Evolutionary conservation across 37 sponge, comb jelly and placozoan species (phyloP).

Genomic region (Oscarella lobularis): DNA sequence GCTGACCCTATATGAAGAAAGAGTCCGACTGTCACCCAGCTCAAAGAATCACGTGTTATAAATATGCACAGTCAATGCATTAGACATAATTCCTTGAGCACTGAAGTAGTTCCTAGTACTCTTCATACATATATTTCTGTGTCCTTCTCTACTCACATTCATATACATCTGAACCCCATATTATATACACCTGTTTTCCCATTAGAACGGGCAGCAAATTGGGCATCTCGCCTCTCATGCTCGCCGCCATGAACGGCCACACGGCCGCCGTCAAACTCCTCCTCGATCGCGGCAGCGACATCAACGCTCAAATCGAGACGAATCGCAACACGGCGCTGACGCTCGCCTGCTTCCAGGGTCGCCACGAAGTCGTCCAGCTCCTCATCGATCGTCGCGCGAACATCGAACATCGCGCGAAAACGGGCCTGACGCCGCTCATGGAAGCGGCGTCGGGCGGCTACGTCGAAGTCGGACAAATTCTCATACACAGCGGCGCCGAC

Average conservation of each 20-base stretch:
- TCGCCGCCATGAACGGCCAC: constrained; percentile 92
- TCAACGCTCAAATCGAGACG: constrained; percentile 95
- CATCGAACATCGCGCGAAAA: constrained; percentile 90
- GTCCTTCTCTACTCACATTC: too few species aligned
- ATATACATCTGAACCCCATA: too few species aligned
- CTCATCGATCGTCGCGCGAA: constrained; percentile 70
- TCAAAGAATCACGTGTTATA: too few species aligned
- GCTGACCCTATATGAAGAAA: too few species aligned
- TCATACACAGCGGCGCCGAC: constrained; percentile 74
- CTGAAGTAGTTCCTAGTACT: too few species aligned
- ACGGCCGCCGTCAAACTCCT: constrained; percentile 71
- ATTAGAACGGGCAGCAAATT: constrained; percentile 79
- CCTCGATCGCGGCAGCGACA: constrained; percentile 73
- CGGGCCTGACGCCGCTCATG: constrained; percentile 88
- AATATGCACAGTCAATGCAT: too few species aligned
- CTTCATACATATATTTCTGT: too few species aligned
- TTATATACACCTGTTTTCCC: too few species aligned
- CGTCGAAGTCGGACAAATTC: constrained; percentile 74
- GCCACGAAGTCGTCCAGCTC: constrained; percentile 84
- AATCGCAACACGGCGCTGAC: constrained; percentile 91
- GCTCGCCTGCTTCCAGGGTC: constrained; percentile 88
- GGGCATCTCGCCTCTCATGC: constrained; percentile 85
- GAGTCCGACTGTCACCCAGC: too few species aligned
- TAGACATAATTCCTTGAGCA: too few species aligned
- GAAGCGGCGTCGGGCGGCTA: constrained; percentile 90